Conservation (phyloP, 2,888 invertebrate species). For the Brassicogethes aeneus region DNA sequence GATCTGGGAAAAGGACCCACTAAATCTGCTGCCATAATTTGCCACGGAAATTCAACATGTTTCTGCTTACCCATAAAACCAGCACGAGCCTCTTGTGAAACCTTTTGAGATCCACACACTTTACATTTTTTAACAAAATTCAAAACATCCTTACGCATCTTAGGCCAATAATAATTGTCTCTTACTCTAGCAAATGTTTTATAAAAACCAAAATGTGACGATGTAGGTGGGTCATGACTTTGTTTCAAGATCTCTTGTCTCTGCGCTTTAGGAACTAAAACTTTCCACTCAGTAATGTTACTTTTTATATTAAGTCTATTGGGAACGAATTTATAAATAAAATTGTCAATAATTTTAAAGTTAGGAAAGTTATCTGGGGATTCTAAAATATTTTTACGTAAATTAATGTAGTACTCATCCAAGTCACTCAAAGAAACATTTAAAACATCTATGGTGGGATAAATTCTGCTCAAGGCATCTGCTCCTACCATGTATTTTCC, state of each 20-base stretch:
- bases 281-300: not conserved
- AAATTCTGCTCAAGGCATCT: not conserved
- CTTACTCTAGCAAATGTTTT: not conserved
- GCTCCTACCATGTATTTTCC: not conserved
- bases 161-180: not conserved
- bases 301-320: not conserved
- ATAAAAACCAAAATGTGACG: not conserved
- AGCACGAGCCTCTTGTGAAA: not conserved
- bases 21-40: no score
- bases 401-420: no score
- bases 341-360: no score
- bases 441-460: no score
- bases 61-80: constrained; percentile 9
- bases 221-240: not conserved
- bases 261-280: not conserved
- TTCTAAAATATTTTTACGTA: no score
- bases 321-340: not conserved
- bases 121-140: constrained; percentile 4
- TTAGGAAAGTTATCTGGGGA: no score
- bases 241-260: not conserved
- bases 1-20: not conserved
- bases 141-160: constrained; percentile 3
- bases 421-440: no score
- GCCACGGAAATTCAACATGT: not conserved
- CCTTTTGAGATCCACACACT: constrained; percentile 4